phyloP scores from a whole-genome alignment of 2,888 invertebrate genomes.

The Stenolophus ochropezus region DNA sequence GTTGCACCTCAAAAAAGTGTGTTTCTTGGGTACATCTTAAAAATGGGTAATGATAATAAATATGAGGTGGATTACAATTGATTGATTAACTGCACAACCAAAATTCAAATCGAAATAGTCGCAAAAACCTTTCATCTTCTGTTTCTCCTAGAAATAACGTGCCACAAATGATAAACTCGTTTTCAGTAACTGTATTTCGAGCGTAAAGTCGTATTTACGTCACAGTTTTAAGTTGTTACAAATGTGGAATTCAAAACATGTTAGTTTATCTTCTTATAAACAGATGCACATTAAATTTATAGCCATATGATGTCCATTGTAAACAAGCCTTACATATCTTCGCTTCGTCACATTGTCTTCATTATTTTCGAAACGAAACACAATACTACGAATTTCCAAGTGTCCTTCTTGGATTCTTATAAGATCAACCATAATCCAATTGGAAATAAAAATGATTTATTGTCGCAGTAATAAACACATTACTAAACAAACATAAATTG shows the following conservation, averaged over 20 bases:
- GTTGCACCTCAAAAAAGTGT: too few species aligned
- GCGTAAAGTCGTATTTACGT: not conserved
- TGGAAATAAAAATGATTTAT: too few species aligned
- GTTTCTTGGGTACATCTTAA: too few species aligned
- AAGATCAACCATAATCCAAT: not conserved
- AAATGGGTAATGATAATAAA: too few species aligned
- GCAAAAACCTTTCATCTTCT: too few species aligned
- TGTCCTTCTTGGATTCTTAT: not conserved
- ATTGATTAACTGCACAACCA: too few species aligned
- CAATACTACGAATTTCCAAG: not conserved
- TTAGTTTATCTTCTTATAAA: not conserved
- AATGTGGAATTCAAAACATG: slow-evolving; percentile 7
- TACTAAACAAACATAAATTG: too few species aligned
- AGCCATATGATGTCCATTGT: not conserved
- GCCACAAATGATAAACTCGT: too few species aligned
- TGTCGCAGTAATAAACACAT: too few species aligned
- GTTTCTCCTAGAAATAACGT: too few species aligned
- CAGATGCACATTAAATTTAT: not conserved
- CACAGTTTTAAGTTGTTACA: not conserved
- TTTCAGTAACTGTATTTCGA: not conserved
- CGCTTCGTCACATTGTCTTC: not conserved
- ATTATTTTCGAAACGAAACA: not conserved
- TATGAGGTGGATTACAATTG: too few species aligned
- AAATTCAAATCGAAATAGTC: too few species aligned
- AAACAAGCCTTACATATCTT: not conserved